Evolutionary conservation across 2,113 vertebrate species (phyloP), one percentile per base, ranked within the genome.

Genomic region (Rhizomys pruinosus): DNA sequence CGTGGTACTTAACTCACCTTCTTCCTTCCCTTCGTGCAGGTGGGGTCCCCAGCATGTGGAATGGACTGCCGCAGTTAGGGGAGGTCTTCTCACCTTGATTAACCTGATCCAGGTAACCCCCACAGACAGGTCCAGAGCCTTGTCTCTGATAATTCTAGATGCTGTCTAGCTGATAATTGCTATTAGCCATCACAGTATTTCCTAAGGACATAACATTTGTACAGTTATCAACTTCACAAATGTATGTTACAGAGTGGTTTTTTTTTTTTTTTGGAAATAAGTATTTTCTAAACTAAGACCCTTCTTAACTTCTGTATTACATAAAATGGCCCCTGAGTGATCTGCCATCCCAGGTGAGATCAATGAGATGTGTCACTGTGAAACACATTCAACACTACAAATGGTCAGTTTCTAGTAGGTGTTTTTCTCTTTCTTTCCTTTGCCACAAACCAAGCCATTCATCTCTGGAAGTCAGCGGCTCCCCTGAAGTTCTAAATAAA

Each of bases 401-500:
- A 78, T 37, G 47, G 11, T 90, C 55, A 68, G 16, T 63, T 64
- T 76, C 77, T 27, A 55, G 66, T 66, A 73, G 42, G 39, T 32
- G 32, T 8, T 78, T 47, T 59, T 76, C 10, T 44, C 17, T 81
- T 19, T 68, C 72, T 57, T 87, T 44, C 52, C 17, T 82, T 87
- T 86, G 37, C 59, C 57, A 52, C 57, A 89, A 74, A 69, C 84
- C 39, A 91, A 78, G 57, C 79, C 39, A 71, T 94, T 84, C 55
- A 72, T 90, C 89, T 92, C 32, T 59, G 57, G 82, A 91, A 66
- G 42, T 52, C 32, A 84, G 22, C 5, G 42, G 25, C 29, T 77
- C 79, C 52, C 85, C 72, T 55, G 16, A 59, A 80, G 44, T 88
- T 71, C 86, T 90, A 82, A 87, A 34, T 87, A n/a, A 76, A 89